Evolutionary conservation across 2,888 invertebrate species (phyloP), one percentile per base, ranked within the genome.

Genomic region (Euplagia quadripunctaria): DNA sequence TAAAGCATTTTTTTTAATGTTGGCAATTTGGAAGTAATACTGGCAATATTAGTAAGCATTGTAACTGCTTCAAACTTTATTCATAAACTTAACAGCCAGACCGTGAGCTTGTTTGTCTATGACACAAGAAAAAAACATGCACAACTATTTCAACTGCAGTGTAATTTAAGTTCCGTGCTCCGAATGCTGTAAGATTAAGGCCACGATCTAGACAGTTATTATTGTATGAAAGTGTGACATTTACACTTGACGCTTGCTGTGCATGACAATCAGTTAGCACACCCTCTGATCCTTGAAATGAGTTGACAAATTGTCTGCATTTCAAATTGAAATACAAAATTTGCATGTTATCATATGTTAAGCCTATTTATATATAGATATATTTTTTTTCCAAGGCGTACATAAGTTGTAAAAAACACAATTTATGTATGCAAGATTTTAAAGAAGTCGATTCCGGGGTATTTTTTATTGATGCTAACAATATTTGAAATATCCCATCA

Each of bases 141-240:
- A 5, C 66, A 58, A 8, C 49, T 70, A 20, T 72, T 67, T 31
- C 51, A 51, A 63, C 49, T 52, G 31, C 43, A 52, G n/a, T 71
- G 31, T 41, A 68, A 46, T 73, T 64, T 58, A 49, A 46, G 61
- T 16, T n/a, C 63, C 73, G 72, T 80, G 79, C 77, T 72, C 75
- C 72, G 70, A 79, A 77, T 78, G 66, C 78, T 73, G 76, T 72
- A 76, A 70, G 51, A 73, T 77, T 65, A 82, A 85, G 84, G 84
- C 74, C 76, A 58, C 63, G 70, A 87, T 82, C 82, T 31, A 63
- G 31, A 61, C 79, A 51, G 64, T 51, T 64, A 51, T 64, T 70
- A 70, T 65, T 46, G 78, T 80, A 85, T 84, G 88, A 88, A 88
- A 88, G 88, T 86, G 81, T 85, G 86, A 85, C 87, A 86, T 88